Percentiles rank a stretch among this genome's conserved stretches.
Conservation (phyloP, 2,888 invertebrate species). For the Meteorus colon region DNA sequence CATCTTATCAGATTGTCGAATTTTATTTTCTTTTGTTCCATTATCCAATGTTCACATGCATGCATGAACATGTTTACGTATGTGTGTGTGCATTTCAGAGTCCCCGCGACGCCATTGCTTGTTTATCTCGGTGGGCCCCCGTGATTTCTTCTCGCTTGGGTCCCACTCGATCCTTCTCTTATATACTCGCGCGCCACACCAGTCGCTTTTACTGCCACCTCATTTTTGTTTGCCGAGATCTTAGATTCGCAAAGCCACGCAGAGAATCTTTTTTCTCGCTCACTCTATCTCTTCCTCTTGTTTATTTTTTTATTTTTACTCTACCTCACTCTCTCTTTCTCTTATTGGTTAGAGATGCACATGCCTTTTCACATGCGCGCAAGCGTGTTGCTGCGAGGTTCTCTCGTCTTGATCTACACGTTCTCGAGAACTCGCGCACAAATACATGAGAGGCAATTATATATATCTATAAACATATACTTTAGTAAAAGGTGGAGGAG, state of each 20-base stretch:
- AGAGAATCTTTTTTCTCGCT: conserved; percentile 13
- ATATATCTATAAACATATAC: conserved; percentile 16
- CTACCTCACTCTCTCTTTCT: conserved; percentile 16
- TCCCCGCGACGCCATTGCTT: neutral
- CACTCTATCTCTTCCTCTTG: conserved; percentile 26
- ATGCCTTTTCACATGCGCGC: conserved; percentile 12
- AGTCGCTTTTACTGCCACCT: conserved; percentile 3
- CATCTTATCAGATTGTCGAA: neutral
- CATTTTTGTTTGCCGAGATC: conserved; percentile 26
- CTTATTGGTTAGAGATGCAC: conserved; percentile 4
- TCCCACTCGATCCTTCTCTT: neutral
- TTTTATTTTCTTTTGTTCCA: neutral
- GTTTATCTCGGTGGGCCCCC: conserved; percentile 2
- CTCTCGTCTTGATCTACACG: conserved; percentile 24
- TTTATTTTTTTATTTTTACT: neutral
- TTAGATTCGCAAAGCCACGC: conserved; percentile 28
- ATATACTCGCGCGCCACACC: conserved; percentile 1
- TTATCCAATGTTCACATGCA: neutral
- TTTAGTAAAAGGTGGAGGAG: conserved; percentile 13
- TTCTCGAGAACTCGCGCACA: conserved; percentile 22
- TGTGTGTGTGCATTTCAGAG: neutral
- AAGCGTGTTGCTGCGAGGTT: conserved; percentile 18
- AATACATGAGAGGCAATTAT: conserved; percentile 23
- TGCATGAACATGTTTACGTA: neutral
- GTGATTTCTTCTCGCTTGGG: neutral